These are phyloP conservation scores for Alethe castanea DNA, from an alignment of 2,113 vertebrate genomes.

Conservation along the genomic window DNA sequence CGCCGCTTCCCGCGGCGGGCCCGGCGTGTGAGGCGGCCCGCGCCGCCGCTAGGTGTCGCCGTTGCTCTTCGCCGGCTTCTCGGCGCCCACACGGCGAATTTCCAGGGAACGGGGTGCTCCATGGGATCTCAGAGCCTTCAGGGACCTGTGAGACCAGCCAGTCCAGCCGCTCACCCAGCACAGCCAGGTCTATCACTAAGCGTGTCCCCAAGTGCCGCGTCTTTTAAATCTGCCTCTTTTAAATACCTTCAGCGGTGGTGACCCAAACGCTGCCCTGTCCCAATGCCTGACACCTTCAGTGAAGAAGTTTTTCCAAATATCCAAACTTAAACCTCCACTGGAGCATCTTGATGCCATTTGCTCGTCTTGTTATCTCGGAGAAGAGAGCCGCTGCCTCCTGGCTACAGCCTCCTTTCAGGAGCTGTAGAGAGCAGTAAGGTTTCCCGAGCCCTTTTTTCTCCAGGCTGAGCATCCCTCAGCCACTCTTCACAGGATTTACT, in stretches of 20 bases:
- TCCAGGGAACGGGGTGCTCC: fast-evolving
- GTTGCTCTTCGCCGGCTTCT: background rate
- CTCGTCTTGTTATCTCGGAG: fast-evolving
- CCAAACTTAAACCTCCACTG: background rate
- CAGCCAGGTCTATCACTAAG: background rate
- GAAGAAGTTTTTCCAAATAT: background rate
- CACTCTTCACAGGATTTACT: background rate
- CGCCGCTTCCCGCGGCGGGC: background rate
- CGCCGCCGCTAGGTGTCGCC: slow-evolving; percentile 22
- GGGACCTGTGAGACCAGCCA: background rate
- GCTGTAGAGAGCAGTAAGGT: background rate
- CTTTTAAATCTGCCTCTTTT: background rate
- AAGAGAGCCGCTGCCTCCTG: background rate
- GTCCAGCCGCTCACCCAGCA: fast-evolving
- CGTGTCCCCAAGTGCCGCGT: background rate
- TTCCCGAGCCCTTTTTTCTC: background rate
- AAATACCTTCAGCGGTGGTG: too few relatives aligned
- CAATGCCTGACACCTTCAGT: fast-evolving
- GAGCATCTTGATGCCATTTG: background rate
- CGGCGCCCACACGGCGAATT: fast-evolving
- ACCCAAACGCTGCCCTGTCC: background rate
- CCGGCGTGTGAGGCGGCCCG: fast-evolving
- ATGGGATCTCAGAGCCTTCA: fast-evolving
- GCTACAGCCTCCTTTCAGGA: background rate
- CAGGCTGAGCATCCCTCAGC: background rate